Evolutionary conservation across 1,140 invertebrate species (phyloP), one percentile per base, ranked within the genome.

Genomic region (Notospermus geniculatus): DNA sequence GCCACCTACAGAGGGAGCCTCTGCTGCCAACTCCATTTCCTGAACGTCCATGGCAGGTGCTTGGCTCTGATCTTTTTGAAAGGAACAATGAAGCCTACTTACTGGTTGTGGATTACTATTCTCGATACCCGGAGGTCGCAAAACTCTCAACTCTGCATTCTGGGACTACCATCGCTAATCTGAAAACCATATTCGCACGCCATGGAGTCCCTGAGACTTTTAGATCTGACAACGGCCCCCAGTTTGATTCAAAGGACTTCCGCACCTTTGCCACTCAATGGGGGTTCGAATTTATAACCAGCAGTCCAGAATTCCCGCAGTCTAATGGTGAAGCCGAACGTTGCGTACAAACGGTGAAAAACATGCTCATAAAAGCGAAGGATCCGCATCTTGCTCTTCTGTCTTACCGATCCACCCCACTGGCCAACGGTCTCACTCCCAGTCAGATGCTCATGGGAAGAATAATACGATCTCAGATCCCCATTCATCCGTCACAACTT

Each of bases 191-290:
- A 0, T 73, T 72, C 58, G 65, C 63, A 1, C 59, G 58, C 22
- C 57, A 69, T 57, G 66, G 67, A 9, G 67, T 72, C 7, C 63
- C 65, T 17, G 62, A 66, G 7, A 23, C 29, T 2, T 11, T 70
- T 1, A 29, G 67, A 1, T 62, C 62, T n/a, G 70, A 73, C 54
- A 75, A 73, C 56, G 65, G 64, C 0, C 66, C 68, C 9, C 62
- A 71, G 43, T 77, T 67, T 39, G 23, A 59, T 15, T 62, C 50
- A 28, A n/a, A 39, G 5, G 70, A 68, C 17, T 74, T 74, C 28
- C 9, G 22, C 19, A 22, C 59, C 1, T 71, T 73, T 61, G 28
- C 61, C 19, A 50, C 39, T 19, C 32, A 66, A 0, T 71, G 30
- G 36, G 53, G 53, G 19, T 67, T 74, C 57, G 46, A 54, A 30